phyloP scores from a whole-genome alignment of 2,113 vertebrate genomes.

The Hydropotes inermis region DNA sequence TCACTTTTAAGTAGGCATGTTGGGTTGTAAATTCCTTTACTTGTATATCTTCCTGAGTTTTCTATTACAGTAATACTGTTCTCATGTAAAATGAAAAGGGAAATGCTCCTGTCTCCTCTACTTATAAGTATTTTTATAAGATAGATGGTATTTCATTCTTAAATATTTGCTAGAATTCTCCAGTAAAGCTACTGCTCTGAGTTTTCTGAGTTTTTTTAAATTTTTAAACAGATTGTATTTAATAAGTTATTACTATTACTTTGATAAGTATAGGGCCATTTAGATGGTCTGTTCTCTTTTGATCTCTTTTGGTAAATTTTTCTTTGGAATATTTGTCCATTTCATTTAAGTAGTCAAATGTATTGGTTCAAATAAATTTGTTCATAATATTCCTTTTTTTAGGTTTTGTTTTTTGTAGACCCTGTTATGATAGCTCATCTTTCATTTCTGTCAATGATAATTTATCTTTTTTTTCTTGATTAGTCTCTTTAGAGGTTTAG shows the following conservation, averaged over 20 bases:
- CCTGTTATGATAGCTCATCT: neutral
- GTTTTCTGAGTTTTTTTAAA: neutral
- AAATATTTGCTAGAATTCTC: neutral
- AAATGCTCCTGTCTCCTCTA: neutral
- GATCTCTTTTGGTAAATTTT: neutral
- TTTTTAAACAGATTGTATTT: neutral
- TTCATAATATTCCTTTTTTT: neutral
- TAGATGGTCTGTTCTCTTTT: neutral
- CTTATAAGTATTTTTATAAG: neutral
- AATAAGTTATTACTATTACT: neutral
- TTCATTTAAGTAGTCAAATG: neutral
- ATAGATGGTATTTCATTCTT: neutral
- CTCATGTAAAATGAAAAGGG: neutral
- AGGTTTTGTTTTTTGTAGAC: neutral
- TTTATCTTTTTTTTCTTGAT: neutral
- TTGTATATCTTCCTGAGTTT: neutral
- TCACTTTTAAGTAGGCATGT: neutral
- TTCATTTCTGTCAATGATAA: neutral
- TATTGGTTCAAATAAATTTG: neutral
- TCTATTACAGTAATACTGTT: neutral
- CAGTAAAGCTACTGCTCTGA: neutral
- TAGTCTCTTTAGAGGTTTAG: neutral
- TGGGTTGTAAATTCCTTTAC: neutral
- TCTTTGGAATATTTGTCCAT: neutral
- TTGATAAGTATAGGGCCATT: neutral